phyloP scores from a whole-genome alignment of 2,888 invertebrate genomes.

The Thymelicus sylvestris region DNA sequence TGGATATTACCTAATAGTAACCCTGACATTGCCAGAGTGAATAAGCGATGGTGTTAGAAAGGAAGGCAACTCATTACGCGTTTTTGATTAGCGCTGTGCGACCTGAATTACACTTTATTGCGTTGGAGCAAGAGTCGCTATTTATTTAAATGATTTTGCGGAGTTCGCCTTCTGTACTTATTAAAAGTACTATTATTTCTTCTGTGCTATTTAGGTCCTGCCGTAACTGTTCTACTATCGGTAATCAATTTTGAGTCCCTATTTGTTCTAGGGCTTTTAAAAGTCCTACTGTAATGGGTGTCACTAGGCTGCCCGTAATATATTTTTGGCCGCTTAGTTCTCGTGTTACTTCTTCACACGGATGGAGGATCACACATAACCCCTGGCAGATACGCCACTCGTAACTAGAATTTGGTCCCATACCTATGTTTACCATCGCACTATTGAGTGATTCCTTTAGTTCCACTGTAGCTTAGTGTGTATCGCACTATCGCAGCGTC shows the following conservation, averaged over 20 bases:
- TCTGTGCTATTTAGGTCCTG: too few species aligned
- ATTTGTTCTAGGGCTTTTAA: constrained; percentile 10
- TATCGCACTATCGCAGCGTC: too few species aligned
- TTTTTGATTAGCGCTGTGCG: too few species aligned
- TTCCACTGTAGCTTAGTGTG: too few species aligned
- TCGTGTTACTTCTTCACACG: constrained; percentile 30
- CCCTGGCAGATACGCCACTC: constrained; percentile 25
- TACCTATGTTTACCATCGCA: constrained; percentile 28
- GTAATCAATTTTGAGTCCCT: background rate
- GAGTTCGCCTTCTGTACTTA: too few species aligned
- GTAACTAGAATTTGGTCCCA: background rate
- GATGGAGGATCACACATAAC: constrained; percentile 21
- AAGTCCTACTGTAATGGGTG: constrained; percentile 18
- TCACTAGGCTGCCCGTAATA: constrained; percentile 17
- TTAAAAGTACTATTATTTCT: too few species aligned
- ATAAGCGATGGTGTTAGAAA: too few species aligned
- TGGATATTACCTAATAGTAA: constrained; percentile 21
- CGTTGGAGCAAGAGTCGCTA: too few species aligned
- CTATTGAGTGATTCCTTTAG: constrained; percentile 29
- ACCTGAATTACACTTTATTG: too few species aligned
- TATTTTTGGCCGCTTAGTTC: constrained; percentile 21
- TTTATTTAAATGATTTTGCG: too few species aligned
- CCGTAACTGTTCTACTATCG: constrained; percentile 9
- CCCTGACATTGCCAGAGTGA: too few species aligned
- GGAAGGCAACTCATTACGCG: too few species aligned